Percentiles rank a stretch among this genome's conserved stretches.
phyloP scores from a whole-genome alignment of 2,113 vertebrate species.

The Melanerpes aurifrons region DNA sequence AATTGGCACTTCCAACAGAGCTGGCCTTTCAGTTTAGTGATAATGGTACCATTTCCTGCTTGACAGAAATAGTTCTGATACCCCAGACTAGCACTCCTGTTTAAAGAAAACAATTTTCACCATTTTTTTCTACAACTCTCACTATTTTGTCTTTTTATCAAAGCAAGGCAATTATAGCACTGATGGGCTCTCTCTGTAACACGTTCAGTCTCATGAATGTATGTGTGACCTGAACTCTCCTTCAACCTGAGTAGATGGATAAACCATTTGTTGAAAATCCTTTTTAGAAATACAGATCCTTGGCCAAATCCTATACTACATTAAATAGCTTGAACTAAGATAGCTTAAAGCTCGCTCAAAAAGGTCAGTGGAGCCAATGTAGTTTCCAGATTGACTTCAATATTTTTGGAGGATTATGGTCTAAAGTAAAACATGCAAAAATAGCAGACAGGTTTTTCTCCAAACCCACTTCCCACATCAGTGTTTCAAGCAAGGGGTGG shows the following conservation, averaged over 20 bases:
- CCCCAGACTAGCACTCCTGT: background rate
- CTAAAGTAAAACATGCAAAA: background rate
- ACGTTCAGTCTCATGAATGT: background rate
- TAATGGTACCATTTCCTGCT: background rate
- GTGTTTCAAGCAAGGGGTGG: background rate
- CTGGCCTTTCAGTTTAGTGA: conserved; percentile 36
- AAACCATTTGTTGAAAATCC: background rate
- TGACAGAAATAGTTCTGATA: background rate
- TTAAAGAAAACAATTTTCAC: background rate
- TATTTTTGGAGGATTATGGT: background rate
- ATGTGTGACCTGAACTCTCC: background rate
- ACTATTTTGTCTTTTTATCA: background rate
- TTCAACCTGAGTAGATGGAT: background rate
- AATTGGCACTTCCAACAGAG: conserved; percentile 68
- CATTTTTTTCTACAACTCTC: background rate
- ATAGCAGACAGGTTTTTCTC: background rate
- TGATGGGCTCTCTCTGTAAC: background rate
- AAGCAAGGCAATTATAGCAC: background rate
- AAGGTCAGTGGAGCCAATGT: background rate
- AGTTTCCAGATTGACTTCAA: background rate
- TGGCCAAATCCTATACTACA: background rate
- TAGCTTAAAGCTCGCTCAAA: background rate
- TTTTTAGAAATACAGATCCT: background rate
- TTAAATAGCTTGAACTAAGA: background rate
- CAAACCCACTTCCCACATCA: background rate